A percentile compares a stretch with the other conserved stretches of the same genome.
Conservation (phyloP, 2,797 vertebrate species). For the Fratercula arctica region DNA sequence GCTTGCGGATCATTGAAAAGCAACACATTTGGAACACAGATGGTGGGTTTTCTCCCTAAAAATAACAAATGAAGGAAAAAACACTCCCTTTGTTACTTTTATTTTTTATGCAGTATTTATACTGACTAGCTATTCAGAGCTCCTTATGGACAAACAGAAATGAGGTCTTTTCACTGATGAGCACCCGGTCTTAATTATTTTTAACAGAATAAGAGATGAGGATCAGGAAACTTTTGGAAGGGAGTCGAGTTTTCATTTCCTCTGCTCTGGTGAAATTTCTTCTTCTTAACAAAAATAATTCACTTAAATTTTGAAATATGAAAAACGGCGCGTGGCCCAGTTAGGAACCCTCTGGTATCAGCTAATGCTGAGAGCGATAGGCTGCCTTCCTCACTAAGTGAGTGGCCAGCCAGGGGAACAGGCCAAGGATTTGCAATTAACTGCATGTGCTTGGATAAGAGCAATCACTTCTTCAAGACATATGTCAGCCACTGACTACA, state of each 20-base stretch:
- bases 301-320: neutral
- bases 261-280: neutral
- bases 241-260: neutral
- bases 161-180: constrained; percentile 21
- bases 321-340: neutral
- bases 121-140: constrained; percentile 28
- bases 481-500: neutral
- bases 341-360: neutral
- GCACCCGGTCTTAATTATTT: neutral
- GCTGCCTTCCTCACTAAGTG: neutral
- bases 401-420: neutral
- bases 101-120: constrained; percentile 44
- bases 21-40: constrained; percentile 69
- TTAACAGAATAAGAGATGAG: neutral
- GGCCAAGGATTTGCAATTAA: neutral
- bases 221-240: neutral
- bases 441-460: neutral
- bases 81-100: constrained; percentile 10
- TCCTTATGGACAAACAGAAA: constrained; percentile 46
- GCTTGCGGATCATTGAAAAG: constrained; percentile 56
- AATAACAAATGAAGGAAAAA: constrained; percentile 45
- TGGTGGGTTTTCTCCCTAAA: constrained; percentile 42
- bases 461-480: neutral
- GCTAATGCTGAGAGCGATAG: neutral
- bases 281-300: neutral